Evolutionary conservation across 2,888 invertebrate genomes (phyloP).

Genomic region (Leptopilina syphax): DNA sequence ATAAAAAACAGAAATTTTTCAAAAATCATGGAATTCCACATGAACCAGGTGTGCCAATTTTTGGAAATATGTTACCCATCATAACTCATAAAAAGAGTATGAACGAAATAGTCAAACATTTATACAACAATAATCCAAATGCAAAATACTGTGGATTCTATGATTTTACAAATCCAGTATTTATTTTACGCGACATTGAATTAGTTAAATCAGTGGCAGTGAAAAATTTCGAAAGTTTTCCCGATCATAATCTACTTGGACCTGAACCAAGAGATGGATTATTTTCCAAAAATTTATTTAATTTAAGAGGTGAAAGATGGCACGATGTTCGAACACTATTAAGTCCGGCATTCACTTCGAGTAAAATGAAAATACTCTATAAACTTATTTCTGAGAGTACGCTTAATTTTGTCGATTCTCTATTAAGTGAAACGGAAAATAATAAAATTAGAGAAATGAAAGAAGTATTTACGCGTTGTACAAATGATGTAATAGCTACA

Average conservation of each 20-base stretch:
- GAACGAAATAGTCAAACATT: neutral
- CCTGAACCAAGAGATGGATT: constrained; percentile 56
- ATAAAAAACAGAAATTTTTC: neutral
- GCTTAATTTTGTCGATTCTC: constrained; percentile 48
- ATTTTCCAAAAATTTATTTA: constrained; percentile 60
- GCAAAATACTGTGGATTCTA: constrained; percentile 67
- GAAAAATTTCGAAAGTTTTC: constrained; percentile 68
- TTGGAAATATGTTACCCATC: constrained; percentile 2
- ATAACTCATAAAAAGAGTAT: neutral
- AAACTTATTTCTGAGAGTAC: constrained; percentile 58
- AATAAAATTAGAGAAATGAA: constrained; percentile 70
- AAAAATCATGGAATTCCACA: constrained; percentile 12
- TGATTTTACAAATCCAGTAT: constrained; percentile 62
- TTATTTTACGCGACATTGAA: constrained; percentile 69
- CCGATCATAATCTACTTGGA: constrained; percentile 63
- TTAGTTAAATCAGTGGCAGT: constrained; percentile 67
- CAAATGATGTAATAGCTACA: constrained; percentile 77
- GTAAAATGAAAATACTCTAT: constrained; percentile 58
- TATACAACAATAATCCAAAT: constrained; percentile 57
- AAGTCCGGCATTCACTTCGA: constrained; percentile 79
- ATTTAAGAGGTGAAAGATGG: constrained; percentile 76
- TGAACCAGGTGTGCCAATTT: neutral
- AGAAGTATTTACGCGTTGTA: constrained; percentile 71
- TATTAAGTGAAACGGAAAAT: constrained; percentile 43
- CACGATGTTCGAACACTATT: constrained; percentile 78